Conservation (phyloP, 2,797 vertebrate species). For the Morelia viridis region DNA sequence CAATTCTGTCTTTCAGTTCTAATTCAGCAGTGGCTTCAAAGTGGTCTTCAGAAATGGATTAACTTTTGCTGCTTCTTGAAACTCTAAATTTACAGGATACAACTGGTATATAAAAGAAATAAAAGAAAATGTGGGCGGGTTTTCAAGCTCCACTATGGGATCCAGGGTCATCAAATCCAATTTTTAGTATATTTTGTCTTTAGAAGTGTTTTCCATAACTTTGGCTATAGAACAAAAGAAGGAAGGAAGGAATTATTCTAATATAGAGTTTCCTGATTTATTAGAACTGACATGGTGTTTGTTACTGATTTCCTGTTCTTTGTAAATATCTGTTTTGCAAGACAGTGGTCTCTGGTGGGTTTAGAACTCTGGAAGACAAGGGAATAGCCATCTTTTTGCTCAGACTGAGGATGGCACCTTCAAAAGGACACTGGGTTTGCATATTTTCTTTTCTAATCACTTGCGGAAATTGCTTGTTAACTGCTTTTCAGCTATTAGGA, state of each 20-base stretch:
- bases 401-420: too few relatives aligned
- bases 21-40: not conserved
- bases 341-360: too few relatives aligned
- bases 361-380: too few relatives aligned
- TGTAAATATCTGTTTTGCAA: not conserved
- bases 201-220: not conserved
- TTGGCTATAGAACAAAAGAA: not conserved
- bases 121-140: not conserved
- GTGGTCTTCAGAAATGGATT: not conserved
- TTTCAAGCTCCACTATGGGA: not conserved
- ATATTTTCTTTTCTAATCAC: too few relatives aligned
- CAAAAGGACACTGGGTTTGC: too few relatives aligned
- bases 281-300: not conserved
- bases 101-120: not conserved
- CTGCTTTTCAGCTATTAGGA: too few relatives aligned
- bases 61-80: not conserved
- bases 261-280: not conserved
- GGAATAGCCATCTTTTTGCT: too few relatives aligned
- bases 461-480: too few relatives aligned
- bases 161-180: not conserved
- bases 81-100: not conserved
- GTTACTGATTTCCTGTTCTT: not conserved
- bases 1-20: not conserved
- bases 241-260: not conserved
- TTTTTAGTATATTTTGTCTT: too few relatives aligned